phyloP scores from a whole-genome alignment of 2,113 vertebrate species.

The Clarias magur region DNA sequence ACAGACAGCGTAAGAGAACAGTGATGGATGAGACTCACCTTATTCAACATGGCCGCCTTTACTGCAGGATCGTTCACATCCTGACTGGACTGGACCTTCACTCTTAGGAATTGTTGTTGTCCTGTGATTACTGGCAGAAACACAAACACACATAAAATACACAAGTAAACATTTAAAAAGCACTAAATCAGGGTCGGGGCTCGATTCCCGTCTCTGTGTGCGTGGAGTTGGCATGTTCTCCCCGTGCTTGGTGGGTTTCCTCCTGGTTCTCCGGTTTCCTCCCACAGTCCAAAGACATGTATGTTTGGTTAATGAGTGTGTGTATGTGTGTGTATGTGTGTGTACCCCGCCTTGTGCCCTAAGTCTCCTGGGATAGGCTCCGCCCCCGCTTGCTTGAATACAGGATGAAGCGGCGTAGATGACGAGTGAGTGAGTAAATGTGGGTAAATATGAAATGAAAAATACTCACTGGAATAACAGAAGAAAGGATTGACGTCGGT shows the following conservation, averaged over 20 bases:
- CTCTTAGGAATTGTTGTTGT: background rate
- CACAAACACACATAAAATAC: background rate
- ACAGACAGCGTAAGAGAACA: background rate
- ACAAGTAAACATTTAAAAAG: background rate
- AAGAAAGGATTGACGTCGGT: background rate
- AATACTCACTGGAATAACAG: background rate
- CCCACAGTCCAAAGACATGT: too few species aligned
- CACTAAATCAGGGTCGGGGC: background rate
- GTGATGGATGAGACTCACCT: background rate
- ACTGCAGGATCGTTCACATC: conserved; percentile 10
- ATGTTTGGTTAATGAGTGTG: too few species aligned
- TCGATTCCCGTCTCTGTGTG: too few species aligned
- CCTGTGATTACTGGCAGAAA: background rate
- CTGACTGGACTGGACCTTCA: conserved; percentile 1
- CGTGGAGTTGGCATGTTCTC: too few species aligned
- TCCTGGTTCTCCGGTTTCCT: too few species aligned
- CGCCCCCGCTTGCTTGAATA: too few species aligned
- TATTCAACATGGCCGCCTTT: background rate
- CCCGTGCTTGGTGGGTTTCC: too few species aligned
- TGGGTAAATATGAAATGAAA: background rate
- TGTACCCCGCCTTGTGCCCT: too few species aligned
- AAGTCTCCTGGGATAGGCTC: too few species aligned
- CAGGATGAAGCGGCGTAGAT: too few species aligned
- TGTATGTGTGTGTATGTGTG: too few species aligned
- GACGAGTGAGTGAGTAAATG: too few species aligned